Evolutionary conservation across 2,888 invertebrate genomes (phyloP).

Genomic region (Galerucella nymphaeae): DNA sequence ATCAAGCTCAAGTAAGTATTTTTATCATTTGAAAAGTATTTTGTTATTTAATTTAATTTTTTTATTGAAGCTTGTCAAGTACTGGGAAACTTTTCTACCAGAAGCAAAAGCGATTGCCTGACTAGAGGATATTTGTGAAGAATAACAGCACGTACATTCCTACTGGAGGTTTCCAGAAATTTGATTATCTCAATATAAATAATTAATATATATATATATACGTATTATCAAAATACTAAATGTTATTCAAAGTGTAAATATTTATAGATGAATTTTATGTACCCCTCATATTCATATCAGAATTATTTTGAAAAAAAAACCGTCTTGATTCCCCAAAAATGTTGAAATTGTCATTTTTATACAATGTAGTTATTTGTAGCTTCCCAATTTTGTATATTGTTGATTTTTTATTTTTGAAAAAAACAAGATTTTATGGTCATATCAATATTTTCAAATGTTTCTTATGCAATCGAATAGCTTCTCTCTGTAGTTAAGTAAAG

Average conservation of each 20-base stretch:
- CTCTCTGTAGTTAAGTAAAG: too few relatives aligned
- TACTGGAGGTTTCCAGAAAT: constrained; percentile 61
- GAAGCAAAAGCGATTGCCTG: constrained; percentile 93
- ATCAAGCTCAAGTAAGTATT: constrained; percentile 86
- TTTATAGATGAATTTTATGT: constrained; percentile 3
- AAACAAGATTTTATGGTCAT: too few relatives aligned
- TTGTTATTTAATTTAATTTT: not conserved
- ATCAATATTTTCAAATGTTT: too few relatives aligned
- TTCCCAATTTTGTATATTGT: too few relatives aligned
- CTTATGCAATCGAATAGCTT: too few relatives aligned
- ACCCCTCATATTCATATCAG: not conserved
- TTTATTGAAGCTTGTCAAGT: constrained; percentile 80
- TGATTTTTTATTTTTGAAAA: too few relatives aligned
- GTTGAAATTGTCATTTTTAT: too few relatives aligned
- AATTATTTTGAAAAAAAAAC: not conserved
- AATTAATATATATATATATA: constrained; percentile 8
- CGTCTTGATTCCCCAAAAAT: too few relatives aligned
- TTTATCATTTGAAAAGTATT: too few relatives aligned
- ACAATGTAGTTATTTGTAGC: too few relatives aligned
- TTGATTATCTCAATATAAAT: constrained; percentile 38
- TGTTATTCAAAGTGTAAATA: constrained; percentile 14
- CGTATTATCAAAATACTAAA: constrained; percentile 7
- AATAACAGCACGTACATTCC: constrained; percentile 64
- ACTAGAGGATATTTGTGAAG: constrained; percentile 65
- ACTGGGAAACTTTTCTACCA: constrained; percentile 96